phyloP scores from a whole-genome alignment of 2,113 vertebrate species.

The Calcarius ornatus region DNA sequence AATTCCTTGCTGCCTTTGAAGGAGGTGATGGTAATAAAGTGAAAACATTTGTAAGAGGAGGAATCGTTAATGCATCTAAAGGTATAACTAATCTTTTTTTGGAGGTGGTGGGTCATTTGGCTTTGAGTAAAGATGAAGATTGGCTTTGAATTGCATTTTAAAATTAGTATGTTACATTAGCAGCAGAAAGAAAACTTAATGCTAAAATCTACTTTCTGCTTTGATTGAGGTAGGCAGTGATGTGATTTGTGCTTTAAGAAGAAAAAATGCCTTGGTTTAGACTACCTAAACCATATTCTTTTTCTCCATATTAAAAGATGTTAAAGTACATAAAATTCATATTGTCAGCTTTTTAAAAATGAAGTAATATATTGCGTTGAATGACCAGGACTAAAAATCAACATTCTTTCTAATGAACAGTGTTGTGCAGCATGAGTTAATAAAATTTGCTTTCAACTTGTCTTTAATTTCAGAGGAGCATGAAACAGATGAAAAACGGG shows the following conservation, averaged over 20 bases:
- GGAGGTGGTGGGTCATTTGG: neutral
- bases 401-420: neutral
- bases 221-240: neutral
- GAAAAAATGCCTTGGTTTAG: neutral
- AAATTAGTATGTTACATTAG: neutral
- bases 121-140: neutral
- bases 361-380: neutral
- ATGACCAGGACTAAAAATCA: neutral
- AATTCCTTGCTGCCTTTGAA: slow-evolving; percentile 98
- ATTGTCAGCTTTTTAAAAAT: neutral
- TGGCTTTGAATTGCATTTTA: neutral
- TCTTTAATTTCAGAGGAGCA: slow-evolving; percentile 82
- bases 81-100: slow-evolving; percentile 72
- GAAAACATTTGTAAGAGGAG: slow-evolving; percentile 96
- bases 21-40: slow-evolving; percentile 93
- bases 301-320: neutral
- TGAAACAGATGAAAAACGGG: slow-evolving; percentile 90
- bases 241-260: neutral
- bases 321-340: neutral
- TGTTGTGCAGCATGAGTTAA: neutral
- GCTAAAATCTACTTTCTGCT: neutral
- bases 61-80: slow-evolving; percentile 95
- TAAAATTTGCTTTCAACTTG: neutral
- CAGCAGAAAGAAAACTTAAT: neutral
- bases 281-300: neutral